Conservation (phyloP, 2,888 invertebrate genomes). For the Eupithecia subumbrata region DNA sequence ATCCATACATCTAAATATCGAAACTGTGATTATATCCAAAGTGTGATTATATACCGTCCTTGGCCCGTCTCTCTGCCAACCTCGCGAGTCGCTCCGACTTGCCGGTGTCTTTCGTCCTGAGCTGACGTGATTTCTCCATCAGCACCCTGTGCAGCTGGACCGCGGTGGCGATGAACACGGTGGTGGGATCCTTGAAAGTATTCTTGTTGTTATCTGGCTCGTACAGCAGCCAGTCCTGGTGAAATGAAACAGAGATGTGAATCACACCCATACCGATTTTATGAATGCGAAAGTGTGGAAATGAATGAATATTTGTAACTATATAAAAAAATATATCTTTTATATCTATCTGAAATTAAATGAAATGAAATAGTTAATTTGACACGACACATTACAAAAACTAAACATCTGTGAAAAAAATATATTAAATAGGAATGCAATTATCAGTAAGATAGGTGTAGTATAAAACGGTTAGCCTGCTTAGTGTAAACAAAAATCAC, state of each 20-base stretch:
- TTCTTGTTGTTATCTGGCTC: conserved; percentile 50
- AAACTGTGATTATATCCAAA: too few relatives aligned
- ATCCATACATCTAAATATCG: too few relatives aligned
- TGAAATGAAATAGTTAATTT: too few relatives aligned
- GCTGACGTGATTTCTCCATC: conserved; percentile 64
- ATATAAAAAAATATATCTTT: too few relatives aligned
- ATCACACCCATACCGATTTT: neutral
- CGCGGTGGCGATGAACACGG: conserved; percentile 76
- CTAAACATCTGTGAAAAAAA: too few relatives aligned
- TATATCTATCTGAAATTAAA: too few relatives aligned
- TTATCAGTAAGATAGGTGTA: too few relatives aligned
- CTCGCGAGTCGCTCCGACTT: conserved; percentile 76
- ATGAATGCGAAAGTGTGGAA: neutral
- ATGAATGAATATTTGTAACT: too few relatives aligned
- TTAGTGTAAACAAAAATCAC: too few relatives aligned
- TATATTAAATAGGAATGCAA: too few relatives aligned
- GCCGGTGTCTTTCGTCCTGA: conserved; percentile 64
- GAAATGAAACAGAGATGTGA: neutral
- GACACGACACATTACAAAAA: too few relatives aligned
- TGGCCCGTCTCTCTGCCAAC: conserved; percentile 80
- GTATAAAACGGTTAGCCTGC: too few relatives aligned
- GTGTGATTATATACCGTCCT: conserved; percentile 67
- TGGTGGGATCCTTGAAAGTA: conserved; percentile 47
- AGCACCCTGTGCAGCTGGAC: conserved; percentile 72
- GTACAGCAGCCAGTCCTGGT: conserved; percentile 68